Evolutionary conservation across 2,888 invertebrate genomes (phyloP).

Genomic region (Neocrepidodera transversa): DNA sequence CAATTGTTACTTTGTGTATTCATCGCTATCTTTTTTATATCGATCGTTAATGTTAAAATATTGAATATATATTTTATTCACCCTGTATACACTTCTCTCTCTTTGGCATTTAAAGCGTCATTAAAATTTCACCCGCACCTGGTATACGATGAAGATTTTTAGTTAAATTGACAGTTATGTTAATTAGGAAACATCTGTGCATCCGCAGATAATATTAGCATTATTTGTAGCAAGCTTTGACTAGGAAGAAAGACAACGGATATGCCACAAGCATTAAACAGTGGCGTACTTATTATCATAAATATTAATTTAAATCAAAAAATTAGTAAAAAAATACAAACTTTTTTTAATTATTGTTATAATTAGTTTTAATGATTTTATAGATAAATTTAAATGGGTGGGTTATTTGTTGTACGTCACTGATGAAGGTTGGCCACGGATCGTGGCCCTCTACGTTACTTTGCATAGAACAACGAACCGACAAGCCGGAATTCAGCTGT

Average conservation of each 20-base stretch:
- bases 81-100: too few relatives aligned
- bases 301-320: too few relatives aligned
- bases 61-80: too few relatives aligned
- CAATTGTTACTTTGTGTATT: too few relatives aligned
- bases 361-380: not conserved
- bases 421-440: conserved; percentile 10
- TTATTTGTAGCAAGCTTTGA: conserved; percentile 34
- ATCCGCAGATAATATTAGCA: conserved; percentile 40
- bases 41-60: too few relatives aligned
- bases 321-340: not conserved
- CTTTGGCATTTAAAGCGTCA: too few relatives aligned
- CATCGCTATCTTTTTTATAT: too few relatives aligned
- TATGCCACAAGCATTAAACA: not conserved
- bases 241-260: conserved; percentile 2
- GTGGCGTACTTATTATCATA: too few relatives aligned
- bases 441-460: conserved; percentile 26
- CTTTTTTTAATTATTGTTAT: not conserved
- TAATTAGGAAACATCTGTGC: conserved; percentile 41
- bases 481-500: conserved; percentile 31
- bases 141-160: too few relatives aligned
- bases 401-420: not conserved
- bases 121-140: too few relatives aligned
- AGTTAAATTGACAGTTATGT: conserved; percentile 41
- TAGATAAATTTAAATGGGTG: too few relatives aligned
- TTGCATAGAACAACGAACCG: conserved; percentile 33